phyloP scores from a whole-genome alignment of 1,140 invertebrate genomes.

The Chrysoperla carnea region DNA sequence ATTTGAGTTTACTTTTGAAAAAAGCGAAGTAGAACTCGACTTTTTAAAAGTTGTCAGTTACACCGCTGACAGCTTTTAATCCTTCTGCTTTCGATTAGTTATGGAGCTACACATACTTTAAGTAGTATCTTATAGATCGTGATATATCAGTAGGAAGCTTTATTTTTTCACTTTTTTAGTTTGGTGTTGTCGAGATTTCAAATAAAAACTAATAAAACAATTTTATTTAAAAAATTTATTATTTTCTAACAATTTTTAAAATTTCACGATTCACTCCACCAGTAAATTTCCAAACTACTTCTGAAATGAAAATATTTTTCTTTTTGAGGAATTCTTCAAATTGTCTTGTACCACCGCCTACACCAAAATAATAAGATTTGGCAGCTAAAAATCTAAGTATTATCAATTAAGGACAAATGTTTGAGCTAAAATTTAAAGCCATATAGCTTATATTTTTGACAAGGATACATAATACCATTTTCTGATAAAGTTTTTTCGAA shows the following conservation, averaged over 20 bases:
- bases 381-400: conserved; percentile 49
- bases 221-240: conserved; percentile 5
- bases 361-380: conserved; percentile 80
- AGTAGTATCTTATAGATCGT: too few species aligned
- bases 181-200: too few species aligned
- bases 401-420: conserved; percentile 6
- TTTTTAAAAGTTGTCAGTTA: too few species aligned
- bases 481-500: conserved; percentile 46
- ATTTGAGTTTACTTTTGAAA: too few species aligned
- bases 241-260: conserved; percentile 22
- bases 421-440: neutral
- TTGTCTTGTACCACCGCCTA: conserved; percentile 59
- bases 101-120: too few species aligned
- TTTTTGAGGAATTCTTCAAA: conserved; percentile 44
- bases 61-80: too few species aligned
- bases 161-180: too few species aligned
- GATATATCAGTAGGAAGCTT: too few species aligned
- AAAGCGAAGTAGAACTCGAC: too few species aligned
- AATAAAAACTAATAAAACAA: neutral
- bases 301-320: conserved; percentile 28
- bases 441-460: conserved; percentile 1
- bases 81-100: too few species aligned
- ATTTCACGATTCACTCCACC: conserved; percentile 38
- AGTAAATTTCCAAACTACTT: conserved; percentile 36
- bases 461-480: conserved; percentile 39